Conservation (phyloP, 2,888 invertebrate species). For the Trachelus troglodyta region DNA sequence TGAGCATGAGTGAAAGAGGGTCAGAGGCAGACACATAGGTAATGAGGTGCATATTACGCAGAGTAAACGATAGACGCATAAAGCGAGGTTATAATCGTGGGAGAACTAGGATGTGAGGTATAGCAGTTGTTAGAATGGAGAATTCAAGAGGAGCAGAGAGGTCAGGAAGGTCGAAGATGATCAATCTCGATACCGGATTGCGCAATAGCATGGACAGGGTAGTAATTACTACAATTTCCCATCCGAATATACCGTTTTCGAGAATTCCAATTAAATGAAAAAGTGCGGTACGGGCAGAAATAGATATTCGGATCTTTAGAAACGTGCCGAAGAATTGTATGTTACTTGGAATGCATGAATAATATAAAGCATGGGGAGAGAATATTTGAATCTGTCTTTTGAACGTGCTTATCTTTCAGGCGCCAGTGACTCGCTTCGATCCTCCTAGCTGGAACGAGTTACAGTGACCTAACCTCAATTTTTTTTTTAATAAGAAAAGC, state of each 20-base stretch:
- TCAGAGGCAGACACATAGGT: neutral
- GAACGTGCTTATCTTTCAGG: neutral
- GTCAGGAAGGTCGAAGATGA: neutral
- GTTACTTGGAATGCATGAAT: neutral
- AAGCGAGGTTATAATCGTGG: neutral
- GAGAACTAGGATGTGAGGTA: neutral
- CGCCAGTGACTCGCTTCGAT: neutral
- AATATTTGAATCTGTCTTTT: neutral
- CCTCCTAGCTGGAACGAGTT: neutral
- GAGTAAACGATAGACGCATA: neutral
- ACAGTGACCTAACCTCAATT: slow-evolving; percentile 5
- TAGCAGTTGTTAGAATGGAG: neutral
- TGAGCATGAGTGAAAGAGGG: neutral
- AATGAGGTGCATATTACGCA: neutral
- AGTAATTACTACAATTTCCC: neutral
- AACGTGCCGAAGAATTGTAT: neutral
- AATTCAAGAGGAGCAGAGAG: neutral
- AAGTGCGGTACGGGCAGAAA: neutral
- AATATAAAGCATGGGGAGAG: neutral
- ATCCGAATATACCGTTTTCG: neutral
- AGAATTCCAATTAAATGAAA: neutral
- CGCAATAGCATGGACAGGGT: neutral
- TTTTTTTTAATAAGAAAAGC: neutral
- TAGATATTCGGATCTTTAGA: neutral
- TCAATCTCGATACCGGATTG: neutral